Evolutionary conservation across 1,140 invertebrate species (phyloP).

Genomic region (Drosophila ironensis): DNA sequence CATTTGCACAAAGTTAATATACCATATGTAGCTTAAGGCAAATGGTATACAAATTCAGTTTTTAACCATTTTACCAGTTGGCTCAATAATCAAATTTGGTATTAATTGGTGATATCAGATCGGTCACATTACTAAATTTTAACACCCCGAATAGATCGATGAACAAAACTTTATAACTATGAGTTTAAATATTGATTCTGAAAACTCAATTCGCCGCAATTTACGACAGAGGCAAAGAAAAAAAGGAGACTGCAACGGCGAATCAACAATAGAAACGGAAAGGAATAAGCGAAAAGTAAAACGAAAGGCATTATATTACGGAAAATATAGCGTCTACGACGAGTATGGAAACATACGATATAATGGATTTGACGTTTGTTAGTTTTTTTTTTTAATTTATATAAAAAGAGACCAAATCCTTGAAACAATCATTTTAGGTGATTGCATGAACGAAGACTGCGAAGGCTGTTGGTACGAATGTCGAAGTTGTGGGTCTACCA

Average conservation of each 20-base stretch:
- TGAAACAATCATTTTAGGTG: slow-evolving; percentile 10
- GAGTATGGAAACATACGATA: slow-evolving; percentile 62
- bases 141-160: too few species aligned
- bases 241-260: slow-evolving; percentile 12
- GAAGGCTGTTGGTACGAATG: slow-evolving; percentile 71
- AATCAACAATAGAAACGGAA: slow-evolving; percentile 18
- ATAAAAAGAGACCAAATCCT: not conserved
- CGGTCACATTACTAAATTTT: too few species aligned
- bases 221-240: slow-evolving; percentile 57
- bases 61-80: too few species aligned
- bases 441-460: slow-evolving; percentile 70
- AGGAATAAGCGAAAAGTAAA: slow-evolving; percentile 46
- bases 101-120: too few species aligned
- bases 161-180: too few species aligned
- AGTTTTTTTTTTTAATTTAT: not conserved
- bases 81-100: too few species aligned
- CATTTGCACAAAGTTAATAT: too few species aligned
- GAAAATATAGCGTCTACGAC: slow-evolving; percentile 59
- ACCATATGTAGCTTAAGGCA: too few species aligned
- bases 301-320: slow-evolving; percentile 37
- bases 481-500: slow-evolving; percentile 55
- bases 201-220: slow-evolving; percentile 37
- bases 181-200: slow-evolving; percentile 22
- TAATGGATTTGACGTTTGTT: slow-evolving; percentile 61
- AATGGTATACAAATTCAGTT: too few species aligned